Conservation (phyloP, 1,140 invertebrate genomes). For the Oncopodura yosiiana region DNA sequence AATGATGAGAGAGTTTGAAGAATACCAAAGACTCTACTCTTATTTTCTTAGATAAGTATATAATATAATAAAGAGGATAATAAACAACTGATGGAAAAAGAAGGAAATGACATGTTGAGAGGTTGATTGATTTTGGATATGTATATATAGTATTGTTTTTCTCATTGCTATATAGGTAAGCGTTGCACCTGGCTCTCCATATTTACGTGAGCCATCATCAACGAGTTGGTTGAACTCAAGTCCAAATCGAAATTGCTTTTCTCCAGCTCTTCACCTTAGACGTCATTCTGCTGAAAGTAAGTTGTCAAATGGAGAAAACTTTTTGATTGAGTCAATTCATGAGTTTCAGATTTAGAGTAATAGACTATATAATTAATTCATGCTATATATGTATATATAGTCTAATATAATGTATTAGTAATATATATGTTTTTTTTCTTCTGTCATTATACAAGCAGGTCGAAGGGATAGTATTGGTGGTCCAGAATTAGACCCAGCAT, state of each 20-base stretch:
- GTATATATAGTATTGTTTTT: conserved; percentile 2
- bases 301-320: neutral
- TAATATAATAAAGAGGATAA: too few relatives aligned
- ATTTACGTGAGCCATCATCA: conserved; percentile 30
- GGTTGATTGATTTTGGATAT: neutral
- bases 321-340: neutral
- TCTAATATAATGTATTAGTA: too few relatives aligned
- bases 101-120: too few relatives aligned
- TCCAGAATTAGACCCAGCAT: conserved; percentile 35
- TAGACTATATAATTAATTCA: too few relatives aligned
- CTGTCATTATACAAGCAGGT: conserved; percentile 20
- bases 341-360: neutral
- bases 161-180: conserved; percentile 22
- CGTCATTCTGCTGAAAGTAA: conserved; percentile 35
- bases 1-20: neutral
- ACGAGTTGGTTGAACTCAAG: conserved; percentile 34
- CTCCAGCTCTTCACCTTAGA: conserved; percentile 27
- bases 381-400: too few relatives aligned
- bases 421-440: neutral
- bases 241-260: conserved; percentile 30
- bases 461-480: conserved; percentile 34
- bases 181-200: conserved; percentile 32
- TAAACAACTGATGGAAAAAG: too few relatives aligned
- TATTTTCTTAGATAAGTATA: neutral
- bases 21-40: neutral